Percentiles rank a stretch among this genome's conserved stretches.
These are phyloP conservation scores for Sciaenops ocellatus DNA, from an alignment of 2,797 vertebrate species.

Conservation along the genomic window DNA sequence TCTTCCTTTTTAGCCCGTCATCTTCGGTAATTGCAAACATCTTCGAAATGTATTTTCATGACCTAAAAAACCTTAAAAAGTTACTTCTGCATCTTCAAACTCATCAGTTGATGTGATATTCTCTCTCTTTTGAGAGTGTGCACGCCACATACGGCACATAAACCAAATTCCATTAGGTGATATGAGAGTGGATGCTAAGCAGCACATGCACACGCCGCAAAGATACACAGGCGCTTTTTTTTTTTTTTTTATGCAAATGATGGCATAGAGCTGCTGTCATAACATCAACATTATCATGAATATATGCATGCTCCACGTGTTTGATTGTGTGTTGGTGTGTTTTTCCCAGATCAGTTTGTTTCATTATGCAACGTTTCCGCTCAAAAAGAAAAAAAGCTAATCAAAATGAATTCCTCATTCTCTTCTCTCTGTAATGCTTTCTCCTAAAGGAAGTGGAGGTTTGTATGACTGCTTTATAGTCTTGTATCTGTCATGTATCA, in stretches of 20 bases:
- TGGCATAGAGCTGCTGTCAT: slow-evolving; percentile 6
- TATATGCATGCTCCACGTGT: slow-evolving; percentile 28
- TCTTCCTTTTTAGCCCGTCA: neutral
- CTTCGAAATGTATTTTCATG: neutral
- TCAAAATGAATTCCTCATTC: slow-evolving; percentile 58
- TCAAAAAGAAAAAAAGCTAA: slow-evolving; percentile 43
- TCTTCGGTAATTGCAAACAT: slow-evolving; percentile 11
- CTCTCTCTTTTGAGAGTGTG: neutral
- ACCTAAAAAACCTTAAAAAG: neutral
- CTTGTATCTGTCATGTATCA: slow-evolving; percentile 28
- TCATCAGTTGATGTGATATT: neutral
- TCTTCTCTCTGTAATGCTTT: slow-evolving; percentile 85
- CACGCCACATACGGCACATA: neutral
- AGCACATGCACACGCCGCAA: neutral
- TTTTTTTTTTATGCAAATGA: neutral
- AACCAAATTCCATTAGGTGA: neutral
- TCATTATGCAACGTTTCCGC: slow-evolving; percentile 7
- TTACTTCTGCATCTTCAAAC: neutral
- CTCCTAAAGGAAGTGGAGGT: slow-evolving; percentile 97
- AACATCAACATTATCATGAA: slow-evolving; percentile 15
- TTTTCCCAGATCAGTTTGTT: slow-evolving; percentile 7
- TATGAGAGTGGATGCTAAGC: neutral
- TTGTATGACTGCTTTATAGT: slow-evolving; percentile 82
- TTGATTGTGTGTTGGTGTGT: slow-evolving; percentile 33
- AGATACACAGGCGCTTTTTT: neutral